phyloP scores from a whole-genome alignment of 2,888 invertebrate species.

The Drosophila paranaensis region DNA sequence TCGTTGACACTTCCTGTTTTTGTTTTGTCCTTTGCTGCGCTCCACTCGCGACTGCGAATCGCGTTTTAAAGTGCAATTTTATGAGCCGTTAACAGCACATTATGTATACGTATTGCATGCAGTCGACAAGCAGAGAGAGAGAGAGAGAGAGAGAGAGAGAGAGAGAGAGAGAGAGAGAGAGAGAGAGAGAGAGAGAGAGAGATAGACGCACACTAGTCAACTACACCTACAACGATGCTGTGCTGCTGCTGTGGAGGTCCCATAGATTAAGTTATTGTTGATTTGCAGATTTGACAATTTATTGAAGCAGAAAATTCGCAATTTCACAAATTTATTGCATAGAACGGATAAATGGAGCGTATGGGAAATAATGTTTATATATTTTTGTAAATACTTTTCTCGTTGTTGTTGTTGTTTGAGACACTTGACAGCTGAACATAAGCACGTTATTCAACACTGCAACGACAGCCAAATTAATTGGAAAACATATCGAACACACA shows the following conservation, averaged over 20 bases:
- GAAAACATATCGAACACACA: conserved; percentile 43
- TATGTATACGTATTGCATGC: conserved; percentile 56
- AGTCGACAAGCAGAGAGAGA: neutral
- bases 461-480: conserved; percentile 61
- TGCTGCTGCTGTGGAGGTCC: conserved; percentile 18
- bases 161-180: too few species aligned
- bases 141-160: too few species aligned
- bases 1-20: conserved; percentile 72
- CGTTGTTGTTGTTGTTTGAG: conserved; percentile 16
- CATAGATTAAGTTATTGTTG: conserved; percentile 63
- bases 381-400: conserved; percentile 17
- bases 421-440: conserved; percentile 44
- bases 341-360: conserved; percentile 10
- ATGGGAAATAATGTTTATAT: conserved; percentile 26
- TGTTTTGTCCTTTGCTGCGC: conserved; percentile 53
- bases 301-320: conserved; percentile 65
- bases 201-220: neutral
- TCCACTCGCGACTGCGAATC: conserved; percentile 48
- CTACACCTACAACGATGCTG: conserved; percentile 5
- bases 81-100: conserved; percentile 72
- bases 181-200: too few species aligned
- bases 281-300: conserved; percentile 74
- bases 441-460: conserved; percentile 47
- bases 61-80: conserved; percentile 72
- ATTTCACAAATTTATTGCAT: conserved; percentile 71